These are phyloP conservation scores for Ficedula albicollis DNA, from an alignment of 2,797 vertebrate species.

Conservation along the genomic window DNA sequence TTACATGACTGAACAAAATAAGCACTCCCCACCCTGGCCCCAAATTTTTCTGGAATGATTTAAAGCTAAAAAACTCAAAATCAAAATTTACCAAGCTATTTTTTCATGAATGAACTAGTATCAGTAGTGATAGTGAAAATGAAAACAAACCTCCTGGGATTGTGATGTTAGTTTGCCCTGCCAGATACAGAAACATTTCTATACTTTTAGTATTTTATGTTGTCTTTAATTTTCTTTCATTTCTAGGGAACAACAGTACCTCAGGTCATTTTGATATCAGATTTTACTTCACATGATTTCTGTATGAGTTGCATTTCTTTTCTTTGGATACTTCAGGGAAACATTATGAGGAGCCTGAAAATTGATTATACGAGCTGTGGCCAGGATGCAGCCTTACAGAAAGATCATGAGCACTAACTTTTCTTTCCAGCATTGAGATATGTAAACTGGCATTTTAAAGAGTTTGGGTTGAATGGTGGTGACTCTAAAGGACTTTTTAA, in stretches of 20 bases:
- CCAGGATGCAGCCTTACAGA: background rate
- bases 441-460: background rate
- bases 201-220: background rate
- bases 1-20: background rate
- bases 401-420: background rate
- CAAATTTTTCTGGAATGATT: background rate
- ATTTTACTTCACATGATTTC: background rate
- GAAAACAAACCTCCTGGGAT: background rate
- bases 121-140: background rate
- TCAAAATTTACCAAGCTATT: background rate
- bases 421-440: background rate
- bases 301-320: background rate
- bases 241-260: background rate
- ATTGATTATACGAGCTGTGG: background rate
- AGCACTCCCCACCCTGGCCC: accelerated
- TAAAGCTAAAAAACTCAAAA: background rate
- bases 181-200: background rate
- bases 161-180: background rate
- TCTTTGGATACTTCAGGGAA: background rate
- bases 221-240: background rate
- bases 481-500: background rate
- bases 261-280: background rate
- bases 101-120: background rate
- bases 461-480: background rate
- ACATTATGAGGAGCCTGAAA: background rate